Evolutionary conservation across 2,888 invertebrate species (phyloP).

Genomic region (Torymus texanus): DNA sequence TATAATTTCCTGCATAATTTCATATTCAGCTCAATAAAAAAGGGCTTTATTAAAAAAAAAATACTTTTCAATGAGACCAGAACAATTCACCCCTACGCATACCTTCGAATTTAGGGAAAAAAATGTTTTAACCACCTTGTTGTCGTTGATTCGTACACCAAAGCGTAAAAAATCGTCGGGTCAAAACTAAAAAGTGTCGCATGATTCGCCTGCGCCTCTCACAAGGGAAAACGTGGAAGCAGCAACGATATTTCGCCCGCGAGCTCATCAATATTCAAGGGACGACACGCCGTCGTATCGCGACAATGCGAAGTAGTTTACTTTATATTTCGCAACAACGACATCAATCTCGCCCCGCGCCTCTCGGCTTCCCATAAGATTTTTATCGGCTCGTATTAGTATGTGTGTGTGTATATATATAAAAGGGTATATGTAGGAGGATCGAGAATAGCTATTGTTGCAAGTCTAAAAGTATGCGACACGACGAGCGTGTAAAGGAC

Average conservation of each 20-base stretch:
- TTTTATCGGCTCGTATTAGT: constrained; percentile 61
- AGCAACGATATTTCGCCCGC: constrained; percentile 54
- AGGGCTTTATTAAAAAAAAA: too few species aligned
- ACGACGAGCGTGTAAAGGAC: too few species aligned
- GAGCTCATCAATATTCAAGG: constrained; percentile 65
- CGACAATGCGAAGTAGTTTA: constrained; percentile 66
- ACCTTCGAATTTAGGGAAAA: neutral
- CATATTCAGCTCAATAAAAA: too few species aligned
- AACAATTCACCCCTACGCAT: too few species aligned
- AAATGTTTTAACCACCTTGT: neutral
- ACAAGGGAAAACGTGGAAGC: neutral
- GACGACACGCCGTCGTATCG: constrained; percentile 61
- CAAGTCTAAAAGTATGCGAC: too few species aligned
- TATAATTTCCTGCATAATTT: too few species aligned
- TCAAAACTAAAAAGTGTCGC: constrained; percentile 9
- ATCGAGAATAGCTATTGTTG: too few species aligned
- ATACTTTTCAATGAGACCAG: too few species aligned
- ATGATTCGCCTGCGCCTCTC: neutral
- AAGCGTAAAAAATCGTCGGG: neutral
- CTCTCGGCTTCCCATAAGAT: constrained; percentile 57
- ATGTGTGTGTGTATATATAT: too few species aligned
- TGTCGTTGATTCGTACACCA: neutral
- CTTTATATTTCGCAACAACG: constrained; percentile 67
- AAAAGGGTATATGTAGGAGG: too few species aligned
- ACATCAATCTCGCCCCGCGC: constrained; percentile 59